phyloP scores from a whole-genome alignment of 1,140 invertebrate species.

The Zaprionus inermis region DNA sequence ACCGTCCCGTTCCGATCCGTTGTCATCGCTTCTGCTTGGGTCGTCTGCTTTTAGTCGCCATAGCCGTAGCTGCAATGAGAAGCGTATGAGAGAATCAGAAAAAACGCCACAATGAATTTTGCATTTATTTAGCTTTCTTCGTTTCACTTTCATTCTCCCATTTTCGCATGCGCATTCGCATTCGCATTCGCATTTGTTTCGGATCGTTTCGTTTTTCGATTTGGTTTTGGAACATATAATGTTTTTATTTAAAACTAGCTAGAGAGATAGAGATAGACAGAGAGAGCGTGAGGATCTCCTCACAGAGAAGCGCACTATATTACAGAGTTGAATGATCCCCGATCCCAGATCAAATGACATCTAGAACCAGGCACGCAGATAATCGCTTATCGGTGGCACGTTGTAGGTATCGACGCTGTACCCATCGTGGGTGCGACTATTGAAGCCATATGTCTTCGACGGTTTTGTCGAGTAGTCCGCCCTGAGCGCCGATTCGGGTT shows the following conservation, averaged over 20 bases:
- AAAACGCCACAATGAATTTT: constrained; percentile 55
- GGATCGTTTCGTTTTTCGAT: constrained; percentile 6
- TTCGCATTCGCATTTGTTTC: constrained; percentile 5
- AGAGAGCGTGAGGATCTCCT: neutral
- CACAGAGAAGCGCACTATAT: constrained; percentile 3
- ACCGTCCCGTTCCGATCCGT: constrained; percentile 14
- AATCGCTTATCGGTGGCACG: constrained; percentile 64
- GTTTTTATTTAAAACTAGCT: constrained; percentile 37
- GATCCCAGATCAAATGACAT: neutral
- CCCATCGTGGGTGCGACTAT: constrained; percentile 66
- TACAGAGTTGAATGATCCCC: neutral
- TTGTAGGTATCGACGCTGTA: constrained; percentile 69
- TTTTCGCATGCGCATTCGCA: constrained; percentile 11
- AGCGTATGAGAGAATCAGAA: constrained; percentile 50
- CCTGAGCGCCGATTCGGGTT: constrained; percentile 53
- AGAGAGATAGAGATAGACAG: constrained; percentile 6
- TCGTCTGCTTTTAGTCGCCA: constrained; percentile 42
- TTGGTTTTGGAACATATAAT: constrained; percentile 3
- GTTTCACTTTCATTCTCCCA: constrained; percentile 20
- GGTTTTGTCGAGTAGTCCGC: constrained; percentile 57
- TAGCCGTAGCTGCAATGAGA: constrained; percentile 66
- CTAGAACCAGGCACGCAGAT: constrained; percentile 71
- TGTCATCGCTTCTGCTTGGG: constrained; percentile 15
- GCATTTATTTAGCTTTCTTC: constrained; percentile 51
- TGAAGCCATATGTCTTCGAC: constrained; percentile 64